Evolutionary conservation across 2,113 vertebrate genomes (phyloP).

Genomic region (Zosterops japonicus): DNA sequence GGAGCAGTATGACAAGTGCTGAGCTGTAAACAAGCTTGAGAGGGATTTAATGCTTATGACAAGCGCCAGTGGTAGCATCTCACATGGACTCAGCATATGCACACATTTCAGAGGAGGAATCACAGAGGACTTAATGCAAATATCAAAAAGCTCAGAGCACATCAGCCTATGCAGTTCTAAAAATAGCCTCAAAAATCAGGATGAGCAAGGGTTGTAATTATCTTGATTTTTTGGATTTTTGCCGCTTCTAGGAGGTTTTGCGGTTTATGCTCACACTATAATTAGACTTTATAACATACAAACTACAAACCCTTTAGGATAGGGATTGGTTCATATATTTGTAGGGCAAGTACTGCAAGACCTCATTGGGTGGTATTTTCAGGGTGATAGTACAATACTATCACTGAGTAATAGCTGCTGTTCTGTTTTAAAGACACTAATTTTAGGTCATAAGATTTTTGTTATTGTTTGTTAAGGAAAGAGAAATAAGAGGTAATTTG

Average conservation of each 20-base stretch:
- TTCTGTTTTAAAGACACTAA: not conserved
- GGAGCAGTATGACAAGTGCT: slow-evolving; percentile 80
- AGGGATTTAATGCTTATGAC: slow-evolving; percentile 85
- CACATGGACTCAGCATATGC: slow-evolving; percentile 77
- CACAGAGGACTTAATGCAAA: slow-evolving; percentile 76
- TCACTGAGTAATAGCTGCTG: not conserved
- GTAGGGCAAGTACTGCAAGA: not conserved
- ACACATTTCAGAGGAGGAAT: slow-evolving; percentile 70
- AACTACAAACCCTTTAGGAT: not conserved
- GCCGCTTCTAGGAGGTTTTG: slow-evolving; percentile 46
- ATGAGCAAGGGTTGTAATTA: slow-evolving; percentile 69
- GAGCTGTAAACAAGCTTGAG: slow-evolving; percentile 84
- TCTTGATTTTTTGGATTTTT: slow-evolving; percentile 70
- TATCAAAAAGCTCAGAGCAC: slow-evolving; percentile 54
- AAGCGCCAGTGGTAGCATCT: slow-evolving; percentile 78
- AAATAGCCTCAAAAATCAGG: slow-evolving; percentile 71
- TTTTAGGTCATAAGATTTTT: not conserved
- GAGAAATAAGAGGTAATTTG: not conserved
- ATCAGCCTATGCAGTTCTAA: slow-evolving; percentile 64
- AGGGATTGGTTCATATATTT: not conserved
- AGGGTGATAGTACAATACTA: not conserved
- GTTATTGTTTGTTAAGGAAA: not conserved
- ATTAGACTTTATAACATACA: slow-evolving; percentile 24
- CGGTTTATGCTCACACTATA: slow-evolving; percentile 1
- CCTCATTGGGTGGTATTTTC: not conserved